Percentiles rank a stretch among this genome's conserved stretches.
Conservation (phyloP, 2,888 invertebrate species). For the Drosophila suboccidentalis region DNA sequence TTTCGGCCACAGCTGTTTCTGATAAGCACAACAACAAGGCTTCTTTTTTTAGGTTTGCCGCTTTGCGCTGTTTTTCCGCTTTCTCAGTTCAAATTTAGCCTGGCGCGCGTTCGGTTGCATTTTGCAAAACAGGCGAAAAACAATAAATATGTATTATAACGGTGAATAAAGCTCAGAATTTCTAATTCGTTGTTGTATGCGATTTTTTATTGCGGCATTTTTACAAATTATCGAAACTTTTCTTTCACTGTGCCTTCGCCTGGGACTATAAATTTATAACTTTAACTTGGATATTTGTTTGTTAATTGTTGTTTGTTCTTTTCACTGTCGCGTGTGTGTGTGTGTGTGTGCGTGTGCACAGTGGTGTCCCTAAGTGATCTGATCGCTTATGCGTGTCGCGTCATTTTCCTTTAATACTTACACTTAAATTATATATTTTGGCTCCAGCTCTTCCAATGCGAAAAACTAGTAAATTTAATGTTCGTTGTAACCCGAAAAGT, state of each 20-base stretch:
- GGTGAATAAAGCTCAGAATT: conserved; percentile 29
- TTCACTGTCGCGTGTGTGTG: not conserved
- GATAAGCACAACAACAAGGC: conserved; percentile 18
- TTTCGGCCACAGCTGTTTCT: conserved; percentile 23
- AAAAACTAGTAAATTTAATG: conserved; percentile 31
- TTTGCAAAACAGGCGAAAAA: conserved; percentile 16
- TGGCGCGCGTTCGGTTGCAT: conserved; percentile 69
- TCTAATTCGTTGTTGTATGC: not conserved
- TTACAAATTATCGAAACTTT: conserved; percentile 24
- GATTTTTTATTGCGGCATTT: not conserved
- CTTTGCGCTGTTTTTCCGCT: conserved; percentile 40
- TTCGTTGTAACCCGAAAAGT: conserved; percentile 38
- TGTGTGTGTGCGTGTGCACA: conserved; percentile 1
- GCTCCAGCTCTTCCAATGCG: conserved; percentile 27
- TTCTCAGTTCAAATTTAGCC: conserved; percentile 70
- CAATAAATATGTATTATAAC: conserved; percentile 22
- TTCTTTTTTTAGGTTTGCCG: conserved; percentile 29
- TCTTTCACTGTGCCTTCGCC: conserved; percentile 2
- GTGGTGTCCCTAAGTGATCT: conserved; percentile 58
- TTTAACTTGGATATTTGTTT: not conserved
- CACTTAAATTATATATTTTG: conserved; percentile 10
- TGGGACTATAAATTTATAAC: not conserved
- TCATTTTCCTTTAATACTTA: conserved; percentile 12
- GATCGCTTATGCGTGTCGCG: conserved; percentile 61
- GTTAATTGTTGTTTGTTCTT: conserved; percentile 17